Percentiles rank a stretch among this genome's conserved stretches.
Evolutionary conservation across 2,797 vertebrate species (phyloP).

Genomic region (Platyrinchus mystaceus): DNA sequence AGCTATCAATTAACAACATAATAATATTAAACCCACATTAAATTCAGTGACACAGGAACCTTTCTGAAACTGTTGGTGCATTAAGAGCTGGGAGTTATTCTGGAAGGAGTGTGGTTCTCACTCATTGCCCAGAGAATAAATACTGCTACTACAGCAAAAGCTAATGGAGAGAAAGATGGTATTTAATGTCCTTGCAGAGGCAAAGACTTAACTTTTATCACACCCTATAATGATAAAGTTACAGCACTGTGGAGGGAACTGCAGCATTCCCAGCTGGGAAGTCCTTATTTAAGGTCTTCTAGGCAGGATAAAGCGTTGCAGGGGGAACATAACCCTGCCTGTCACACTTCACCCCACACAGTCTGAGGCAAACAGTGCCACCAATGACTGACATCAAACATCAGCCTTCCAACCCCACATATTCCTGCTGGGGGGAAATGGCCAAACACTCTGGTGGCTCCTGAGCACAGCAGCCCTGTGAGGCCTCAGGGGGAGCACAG

Average conservation of each 20-base stretch:
- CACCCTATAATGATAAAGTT: conserved; percentile 40
- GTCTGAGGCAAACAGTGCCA: neutral
- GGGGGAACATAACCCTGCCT: neutral
- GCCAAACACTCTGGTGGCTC: neutral
- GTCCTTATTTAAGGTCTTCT: neutral
- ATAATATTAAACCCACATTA: neutral
- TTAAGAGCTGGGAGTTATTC: conserved; percentile 51
- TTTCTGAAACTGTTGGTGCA: conserved; percentile 7
- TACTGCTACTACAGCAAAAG: conserved; percentile 56
- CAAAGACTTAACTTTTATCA: conserved; percentile 57
- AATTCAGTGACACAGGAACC: neutral
- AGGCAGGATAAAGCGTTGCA: neutral
- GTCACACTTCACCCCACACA: neutral
- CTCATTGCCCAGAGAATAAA: conserved; percentile 56
- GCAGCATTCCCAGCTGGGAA: neutral
- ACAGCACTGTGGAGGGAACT: conserved; percentile 37
- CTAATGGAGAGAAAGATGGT: conserved; percentile 48
- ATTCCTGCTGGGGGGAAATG: neutral
- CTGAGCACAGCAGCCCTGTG: neutral
- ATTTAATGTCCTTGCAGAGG: conserved; percentile 65
- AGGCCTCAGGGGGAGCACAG: neutral
- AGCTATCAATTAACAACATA: neutral
- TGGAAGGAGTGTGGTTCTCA: conserved; percentile 54
- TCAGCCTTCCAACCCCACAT: neutral
- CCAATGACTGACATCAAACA: neutral